Percentiles rank a stretch among this genome's conserved stretches.
Conservation (phyloP, 2,888 invertebrate species). For the Byasa hedistus region DNA sequence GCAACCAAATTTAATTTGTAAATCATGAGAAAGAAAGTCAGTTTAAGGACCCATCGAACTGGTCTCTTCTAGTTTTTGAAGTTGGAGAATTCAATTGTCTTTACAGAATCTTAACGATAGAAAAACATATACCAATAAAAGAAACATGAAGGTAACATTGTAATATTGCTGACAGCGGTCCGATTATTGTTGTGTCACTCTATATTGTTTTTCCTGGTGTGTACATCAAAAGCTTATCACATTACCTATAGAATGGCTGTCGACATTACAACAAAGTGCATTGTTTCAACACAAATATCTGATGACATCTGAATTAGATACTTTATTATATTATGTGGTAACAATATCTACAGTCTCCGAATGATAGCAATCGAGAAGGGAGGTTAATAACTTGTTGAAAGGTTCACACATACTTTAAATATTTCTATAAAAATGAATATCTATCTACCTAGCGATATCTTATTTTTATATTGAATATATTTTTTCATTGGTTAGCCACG, state of each 20-base stretch:
- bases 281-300: conserved; percentile 5
- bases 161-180: conserved; percentile 1
- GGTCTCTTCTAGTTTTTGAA: background rate
- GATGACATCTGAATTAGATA: conserved; percentile 3
- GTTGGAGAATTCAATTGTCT: background rate
- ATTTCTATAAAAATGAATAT: background rate
- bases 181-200: conserved; percentile 9
- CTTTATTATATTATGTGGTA: background rate
- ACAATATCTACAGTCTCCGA: background rate
- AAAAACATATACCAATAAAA: background rate
- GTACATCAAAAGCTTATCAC: conserved; percentile 12
- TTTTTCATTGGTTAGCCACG: background rate
- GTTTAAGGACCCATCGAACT: background rate
- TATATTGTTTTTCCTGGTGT: conserved; percentile 21
- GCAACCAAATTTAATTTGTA: background rate
- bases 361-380: background rate
- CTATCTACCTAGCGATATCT: no score
- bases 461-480: background rate
- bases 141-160: background rate
- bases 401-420: background rate
- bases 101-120: no score
- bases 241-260: conserved; percentile 13
- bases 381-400: no score
- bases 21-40: background rate
- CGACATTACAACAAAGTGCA: conserved; percentile 7